Evolutionary conservation across 2,113 vertebrate species (phyloP).

Genomic region (Empidonax alnorum): DNA sequence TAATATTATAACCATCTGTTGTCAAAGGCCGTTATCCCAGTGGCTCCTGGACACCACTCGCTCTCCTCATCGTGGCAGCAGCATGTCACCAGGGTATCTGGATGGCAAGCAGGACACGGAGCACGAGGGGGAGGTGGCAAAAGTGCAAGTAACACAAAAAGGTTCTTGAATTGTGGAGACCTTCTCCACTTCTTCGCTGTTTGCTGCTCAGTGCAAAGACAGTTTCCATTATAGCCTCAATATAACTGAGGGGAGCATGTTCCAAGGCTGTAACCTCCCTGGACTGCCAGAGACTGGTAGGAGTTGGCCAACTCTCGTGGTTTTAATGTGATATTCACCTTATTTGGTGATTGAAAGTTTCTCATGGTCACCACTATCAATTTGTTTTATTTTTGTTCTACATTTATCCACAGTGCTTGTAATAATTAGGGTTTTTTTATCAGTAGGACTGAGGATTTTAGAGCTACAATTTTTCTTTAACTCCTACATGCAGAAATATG

Average conservation of each 20-base stretch:
- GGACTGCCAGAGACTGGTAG: neutral
- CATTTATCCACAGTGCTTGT: neutral
- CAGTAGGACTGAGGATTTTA: neutral
- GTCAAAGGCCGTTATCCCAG: neutral
- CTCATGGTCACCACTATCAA: neutral
- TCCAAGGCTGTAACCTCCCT: slow-evolving; percentile 30
- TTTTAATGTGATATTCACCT: neutral
- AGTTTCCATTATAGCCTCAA: neutral
- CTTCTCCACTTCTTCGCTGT: neutral
- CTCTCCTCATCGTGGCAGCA: neutral
- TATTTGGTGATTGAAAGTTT: neutral
- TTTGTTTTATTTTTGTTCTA: neutral
- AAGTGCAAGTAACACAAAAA: neutral
- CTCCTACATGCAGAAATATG: neutral
- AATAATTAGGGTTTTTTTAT: too few relatives aligned
- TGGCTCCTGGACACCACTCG: slow-evolving; percentile 2
- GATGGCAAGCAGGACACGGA: neutral
- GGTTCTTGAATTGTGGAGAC: neutral
- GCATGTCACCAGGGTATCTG: neutral
- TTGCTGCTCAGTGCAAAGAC: neutral
- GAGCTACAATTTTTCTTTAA: neutral
- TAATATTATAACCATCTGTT: slow-evolving; percentile 39
- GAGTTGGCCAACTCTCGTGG: neutral
- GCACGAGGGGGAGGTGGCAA: neutral
- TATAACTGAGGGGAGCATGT: neutral